Evolutionary conservation across 2,888 invertebrate genomes (phyloP).

Genomic region (Diplolepis rosae): DNA sequence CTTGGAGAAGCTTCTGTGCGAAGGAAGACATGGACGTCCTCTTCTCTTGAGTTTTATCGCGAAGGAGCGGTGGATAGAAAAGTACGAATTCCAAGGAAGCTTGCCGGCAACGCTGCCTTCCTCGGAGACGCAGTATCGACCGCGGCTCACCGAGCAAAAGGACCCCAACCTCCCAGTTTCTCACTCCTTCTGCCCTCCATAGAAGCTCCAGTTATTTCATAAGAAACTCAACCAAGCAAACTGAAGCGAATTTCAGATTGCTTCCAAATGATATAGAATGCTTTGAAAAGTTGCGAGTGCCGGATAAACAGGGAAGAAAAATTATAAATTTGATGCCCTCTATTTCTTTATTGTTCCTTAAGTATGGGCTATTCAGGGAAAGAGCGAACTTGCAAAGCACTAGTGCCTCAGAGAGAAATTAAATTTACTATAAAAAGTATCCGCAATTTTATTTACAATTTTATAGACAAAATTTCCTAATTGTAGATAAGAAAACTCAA

Average conservation of each 20-base stretch:
- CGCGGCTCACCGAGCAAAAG: constrained; percentile 64
- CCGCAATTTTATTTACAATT: no score
- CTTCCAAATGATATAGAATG: background rate
- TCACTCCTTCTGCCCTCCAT: constrained; percentile 40
- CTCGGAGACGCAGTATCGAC: constrained; percentile 62
- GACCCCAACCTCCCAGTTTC: constrained; percentile 58
- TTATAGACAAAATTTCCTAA: no score
- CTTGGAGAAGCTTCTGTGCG: constrained; percentile 10
- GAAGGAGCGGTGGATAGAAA: constrained; percentile 50
- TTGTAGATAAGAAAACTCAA: no score
- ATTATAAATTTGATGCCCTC: background rate
- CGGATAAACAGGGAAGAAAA: background rate
- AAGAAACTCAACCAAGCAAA: constrained; percentile 33
- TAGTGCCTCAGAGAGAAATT: no score
- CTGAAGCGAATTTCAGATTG: constrained; percentile 16
- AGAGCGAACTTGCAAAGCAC: no score
- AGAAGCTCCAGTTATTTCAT: constrained; percentile 39
- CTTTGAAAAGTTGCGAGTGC: background rate
- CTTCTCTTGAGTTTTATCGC: constrained; percentile 35
- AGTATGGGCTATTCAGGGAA: background rate
- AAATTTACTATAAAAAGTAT: no score
- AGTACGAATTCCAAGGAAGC: constrained; percentile 63
- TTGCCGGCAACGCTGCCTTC: constrained; percentile 65
- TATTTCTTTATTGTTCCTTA: background rate
- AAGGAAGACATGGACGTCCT: constrained; percentile 24